Evolutionary conservation across 2,113 vertebrate genomes (phyloP).

Genomic region (Nansenia antarctica): DNA sequence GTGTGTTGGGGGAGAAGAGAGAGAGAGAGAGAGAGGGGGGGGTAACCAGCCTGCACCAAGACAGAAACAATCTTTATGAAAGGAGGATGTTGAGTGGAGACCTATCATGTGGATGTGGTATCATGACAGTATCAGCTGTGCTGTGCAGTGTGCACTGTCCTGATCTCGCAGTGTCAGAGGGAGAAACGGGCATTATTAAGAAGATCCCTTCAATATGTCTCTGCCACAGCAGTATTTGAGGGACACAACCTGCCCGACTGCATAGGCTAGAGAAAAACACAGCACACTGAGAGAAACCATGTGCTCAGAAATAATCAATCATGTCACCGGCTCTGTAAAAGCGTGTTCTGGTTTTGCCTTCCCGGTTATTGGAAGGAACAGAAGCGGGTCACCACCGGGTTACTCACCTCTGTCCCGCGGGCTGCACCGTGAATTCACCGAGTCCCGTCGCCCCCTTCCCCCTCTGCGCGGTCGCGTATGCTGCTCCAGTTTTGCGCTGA

Average conservation of each 20-base stretch:
- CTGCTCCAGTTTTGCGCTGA: constrained; percentile 72
- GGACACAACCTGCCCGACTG: background rate
- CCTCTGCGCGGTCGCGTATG: constrained; percentile 70
- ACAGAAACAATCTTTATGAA: too few relatives aligned
- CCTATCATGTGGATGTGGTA: too few relatives aligned
- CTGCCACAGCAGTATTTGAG: background rate
- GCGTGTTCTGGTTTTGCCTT: background rate
- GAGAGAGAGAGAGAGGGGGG: too few relatives aligned
- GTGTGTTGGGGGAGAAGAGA: too few relatives aligned
- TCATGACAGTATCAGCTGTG: too few relatives aligned
- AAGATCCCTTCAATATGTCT: too few relatives aligned
- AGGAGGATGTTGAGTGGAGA: too few relatives aligned
- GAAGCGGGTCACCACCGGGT: background rate
- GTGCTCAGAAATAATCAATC: background rate
- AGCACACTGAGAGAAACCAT: background rate
- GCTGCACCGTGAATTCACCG: constrained; percentile 71
- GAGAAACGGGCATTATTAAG: too few relatives aligned
- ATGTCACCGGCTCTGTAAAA: too few relatives aligned
- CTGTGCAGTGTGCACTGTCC: too few relatives aligned
- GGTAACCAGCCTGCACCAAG: too few relatives aligned
- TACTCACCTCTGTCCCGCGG: constrained; percentile 75
- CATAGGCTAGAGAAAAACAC: background rate
- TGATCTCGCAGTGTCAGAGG: too few relatives aligned
- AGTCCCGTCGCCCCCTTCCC: constrained; percentile 72
- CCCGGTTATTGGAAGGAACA: background rate